phyloP scores from a whole-genome alignment of 2,113 vertebrate species.

The Sebastes schlegelii region DNA sequence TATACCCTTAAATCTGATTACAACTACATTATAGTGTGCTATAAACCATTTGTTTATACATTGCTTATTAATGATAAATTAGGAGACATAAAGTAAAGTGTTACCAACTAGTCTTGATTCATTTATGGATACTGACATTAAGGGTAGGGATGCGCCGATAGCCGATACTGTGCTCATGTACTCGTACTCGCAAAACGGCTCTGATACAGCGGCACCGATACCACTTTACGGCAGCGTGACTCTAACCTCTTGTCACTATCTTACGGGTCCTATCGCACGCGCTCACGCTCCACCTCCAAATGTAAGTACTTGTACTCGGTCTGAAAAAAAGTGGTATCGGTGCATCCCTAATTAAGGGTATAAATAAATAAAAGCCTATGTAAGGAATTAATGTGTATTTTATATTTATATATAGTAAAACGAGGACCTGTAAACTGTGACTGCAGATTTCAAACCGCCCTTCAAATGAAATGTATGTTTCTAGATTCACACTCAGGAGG shows the following conservation, averaged over 20 bases:
- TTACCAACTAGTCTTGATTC: neutral
- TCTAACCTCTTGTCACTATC: too few relatives aligned
- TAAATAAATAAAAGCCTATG: neutral
- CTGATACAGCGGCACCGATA: too few relatives aligned
- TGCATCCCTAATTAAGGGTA: neutral
- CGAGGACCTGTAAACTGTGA: neutral
- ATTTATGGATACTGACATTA: neutral
- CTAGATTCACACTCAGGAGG: conserved; percentile 84
- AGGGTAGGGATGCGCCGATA: too few relatives aligned
- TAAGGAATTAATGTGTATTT: neutral
- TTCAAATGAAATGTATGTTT: conserved; percentile 83
- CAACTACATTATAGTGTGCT: neutral
- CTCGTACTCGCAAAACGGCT: too few relatives aligned
- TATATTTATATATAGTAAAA: neutral
- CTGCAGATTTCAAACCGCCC: neutral
- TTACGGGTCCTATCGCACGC: too few relatives aligned
- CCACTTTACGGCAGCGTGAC: too few relatives aligned
- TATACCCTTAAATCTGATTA: neutral
- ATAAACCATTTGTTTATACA: neutral
- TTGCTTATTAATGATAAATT: neutral
- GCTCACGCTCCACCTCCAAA: too few relatives aligned
- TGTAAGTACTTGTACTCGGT: too few relatives aligned
- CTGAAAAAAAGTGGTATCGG: too few relatives aligned
- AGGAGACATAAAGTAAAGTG: neutral
- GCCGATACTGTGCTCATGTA: too few relatives aligned